Conservation (phyloP, 2,113 vertebrate genomes). For the Pachyramphus minor region DNA sequence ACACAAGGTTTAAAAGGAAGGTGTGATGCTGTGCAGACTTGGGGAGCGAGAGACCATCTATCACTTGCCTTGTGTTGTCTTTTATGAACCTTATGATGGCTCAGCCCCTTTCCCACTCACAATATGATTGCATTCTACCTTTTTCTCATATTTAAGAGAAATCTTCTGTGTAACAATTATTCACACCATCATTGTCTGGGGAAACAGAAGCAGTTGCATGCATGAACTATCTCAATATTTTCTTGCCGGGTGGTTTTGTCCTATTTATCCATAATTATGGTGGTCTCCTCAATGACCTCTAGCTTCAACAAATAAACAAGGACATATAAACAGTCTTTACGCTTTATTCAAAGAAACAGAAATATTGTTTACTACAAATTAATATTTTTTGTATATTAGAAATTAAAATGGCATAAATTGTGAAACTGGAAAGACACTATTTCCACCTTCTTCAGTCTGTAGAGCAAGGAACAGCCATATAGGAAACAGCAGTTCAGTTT, state of each 20-base stretch:
- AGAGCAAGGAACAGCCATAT: background rate
- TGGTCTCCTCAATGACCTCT: background rate
- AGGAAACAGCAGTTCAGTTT: background rate
- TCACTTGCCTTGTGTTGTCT: background rate
- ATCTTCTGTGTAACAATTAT: background rate
- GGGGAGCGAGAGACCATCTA: background rate
- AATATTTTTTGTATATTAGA: background rate
- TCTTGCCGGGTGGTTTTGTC: background rate
- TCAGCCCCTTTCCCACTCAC: background rate
- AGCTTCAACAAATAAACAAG: background rate
- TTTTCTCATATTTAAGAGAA: background rate
- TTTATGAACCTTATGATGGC: background rate
- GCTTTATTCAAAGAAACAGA: conserved; percentile 37
- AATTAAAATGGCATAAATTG: background rate
- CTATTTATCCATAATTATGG: background rate
- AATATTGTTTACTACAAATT: background rate
- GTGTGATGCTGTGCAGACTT: background rate
- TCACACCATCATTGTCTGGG: background rate
- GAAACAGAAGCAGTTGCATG: background rate
- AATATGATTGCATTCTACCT: background rate
- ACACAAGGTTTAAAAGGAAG: background rate
- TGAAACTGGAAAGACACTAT: background rate
- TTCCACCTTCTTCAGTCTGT: background rate
- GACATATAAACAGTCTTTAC: background rate
- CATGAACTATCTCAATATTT: background rate